These are phyloP conservation scores for Megathymus violae DNA, from an alignment of 1,140 invertebrate genomes.

Conservation along the genomic window DNA sequence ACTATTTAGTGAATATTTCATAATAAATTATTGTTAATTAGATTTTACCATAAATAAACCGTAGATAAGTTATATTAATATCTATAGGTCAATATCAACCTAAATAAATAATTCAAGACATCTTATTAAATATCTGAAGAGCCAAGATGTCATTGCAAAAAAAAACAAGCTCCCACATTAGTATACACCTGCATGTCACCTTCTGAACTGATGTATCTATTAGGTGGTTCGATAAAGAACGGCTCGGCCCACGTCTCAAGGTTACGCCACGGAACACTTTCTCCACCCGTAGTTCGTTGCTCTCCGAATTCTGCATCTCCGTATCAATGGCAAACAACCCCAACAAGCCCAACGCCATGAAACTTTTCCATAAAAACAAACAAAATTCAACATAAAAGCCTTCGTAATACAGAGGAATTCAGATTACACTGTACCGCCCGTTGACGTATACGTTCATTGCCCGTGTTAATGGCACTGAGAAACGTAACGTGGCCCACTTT, in stretches of 20 bases:
- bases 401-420: constrained; percentile 50
- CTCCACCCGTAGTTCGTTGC: constrained; percentile 75
- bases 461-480: constrained; percentile 79
- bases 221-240: constrained; percentile 61
- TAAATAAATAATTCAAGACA: neutral
- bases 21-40: no score
- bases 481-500: constrained; percentile 82
- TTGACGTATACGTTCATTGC: constrained; percentile 78
- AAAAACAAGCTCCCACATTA: constrained; percentile 23
- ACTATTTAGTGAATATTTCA: no score
- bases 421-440: constrained; percentile 55
- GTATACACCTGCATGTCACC: constrained; percentile 46
- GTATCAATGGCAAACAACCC: constrained; percentile 64
- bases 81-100: no score
- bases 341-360: constrained; percentile 42
- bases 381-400: constrained; percentile 48
- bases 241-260: constrained; percentile 68
- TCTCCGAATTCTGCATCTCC: constrained; percentile 75
- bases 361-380: constrained; percentile 37
- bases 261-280: constrained; percentile 79
- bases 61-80: no score
- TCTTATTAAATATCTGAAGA: neutral
- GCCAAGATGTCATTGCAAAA: constrained; percentile 9
- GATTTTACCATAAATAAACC: neutral
- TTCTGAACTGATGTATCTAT: constrained; percentile 64